Evolutionary conservation across 2,797 vertebrate species (phyloP).

Genomic region (Fratercula arctica): DNA sequence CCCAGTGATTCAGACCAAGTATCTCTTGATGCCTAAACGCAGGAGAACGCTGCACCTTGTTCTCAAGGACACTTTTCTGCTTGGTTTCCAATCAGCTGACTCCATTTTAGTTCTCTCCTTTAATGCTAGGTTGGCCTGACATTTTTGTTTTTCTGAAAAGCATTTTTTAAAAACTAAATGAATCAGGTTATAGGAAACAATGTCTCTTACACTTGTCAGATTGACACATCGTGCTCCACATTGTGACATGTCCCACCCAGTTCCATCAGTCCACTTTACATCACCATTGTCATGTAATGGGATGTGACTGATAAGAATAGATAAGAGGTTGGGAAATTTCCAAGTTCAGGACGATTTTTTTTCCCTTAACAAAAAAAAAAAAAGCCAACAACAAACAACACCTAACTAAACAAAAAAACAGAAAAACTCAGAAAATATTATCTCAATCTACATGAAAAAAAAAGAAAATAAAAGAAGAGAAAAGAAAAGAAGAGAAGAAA

Average conservation of each 20-base stretch:
- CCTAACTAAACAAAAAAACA: background rate
- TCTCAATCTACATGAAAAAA: background rate
- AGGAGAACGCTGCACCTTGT: background rate
- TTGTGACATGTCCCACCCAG: background rate
- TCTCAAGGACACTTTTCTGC: background rate
- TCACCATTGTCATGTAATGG: background rate
- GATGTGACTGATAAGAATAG: background rate
- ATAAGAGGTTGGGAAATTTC: background rate
- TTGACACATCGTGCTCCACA: background rate
- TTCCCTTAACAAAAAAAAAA: background rate
- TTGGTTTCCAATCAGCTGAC: background rate
- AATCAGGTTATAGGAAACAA: background rate
- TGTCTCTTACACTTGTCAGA: background rate
- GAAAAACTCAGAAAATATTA: background rate
- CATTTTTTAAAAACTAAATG: background rate
- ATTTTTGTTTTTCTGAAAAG: background rate
- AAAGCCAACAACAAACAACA: accelerated
- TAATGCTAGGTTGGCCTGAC: background rate
- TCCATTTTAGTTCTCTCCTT: background rate
- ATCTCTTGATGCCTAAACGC: background rate
- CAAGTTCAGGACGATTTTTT: background rate
- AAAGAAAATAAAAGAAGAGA: too few species aligned
- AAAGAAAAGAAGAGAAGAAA: too few species aligned
- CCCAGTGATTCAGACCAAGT: background rate
- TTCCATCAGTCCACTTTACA: background rate